Percentiles rank a stretch among this genome's conserved stretches.
Conservation (phyloP, 2,888 invertebrate genomes). For the Stomorhina lunata region DNA sequence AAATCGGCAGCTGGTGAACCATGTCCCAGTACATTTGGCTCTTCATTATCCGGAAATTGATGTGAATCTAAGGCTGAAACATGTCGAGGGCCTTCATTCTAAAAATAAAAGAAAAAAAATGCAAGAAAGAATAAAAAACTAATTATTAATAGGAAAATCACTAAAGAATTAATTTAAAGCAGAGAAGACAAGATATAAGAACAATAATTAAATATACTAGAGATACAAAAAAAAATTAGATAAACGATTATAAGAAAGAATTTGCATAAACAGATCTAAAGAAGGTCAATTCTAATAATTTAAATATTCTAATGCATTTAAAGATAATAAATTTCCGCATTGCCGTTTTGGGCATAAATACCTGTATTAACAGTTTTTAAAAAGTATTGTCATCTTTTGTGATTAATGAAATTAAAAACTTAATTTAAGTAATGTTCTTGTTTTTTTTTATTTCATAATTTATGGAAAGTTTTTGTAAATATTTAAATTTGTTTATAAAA, state of each 20-base stretch:
- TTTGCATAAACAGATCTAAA: too few species aligned
- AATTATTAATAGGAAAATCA: conserved; percentile 13
- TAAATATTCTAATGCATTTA: not conserved
- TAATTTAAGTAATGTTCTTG: not conserved
- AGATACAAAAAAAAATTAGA: not conserved
- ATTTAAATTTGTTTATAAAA: not conserved
- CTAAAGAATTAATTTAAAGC: conserved; percentile 10
- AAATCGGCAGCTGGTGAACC: conserved; percentile 67
- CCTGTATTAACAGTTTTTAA: too few species aligned
- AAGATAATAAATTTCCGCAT: not conserved
- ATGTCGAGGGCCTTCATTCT: conserved; percentile 73
- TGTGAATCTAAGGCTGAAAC: conserved; percentile 67
- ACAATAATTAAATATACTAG: conserved; percentile 18
- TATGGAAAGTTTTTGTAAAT: not conserved
- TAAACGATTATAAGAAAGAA: too few species aligned
- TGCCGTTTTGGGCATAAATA: too few species aligned
- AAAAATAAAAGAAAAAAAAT: conserved; percentile 51
- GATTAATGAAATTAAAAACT: too few species aligned
- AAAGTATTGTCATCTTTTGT: too few species aligned
- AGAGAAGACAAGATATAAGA: conserved; percentile 41
- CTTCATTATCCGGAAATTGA: conserved; percentile 77
- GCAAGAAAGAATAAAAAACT: conserved; percentile 25
- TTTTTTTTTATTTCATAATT: not conserved
- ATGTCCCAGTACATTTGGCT: conserved; percentile 75
- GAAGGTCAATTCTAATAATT: not conserved